Evolutionary conservation across 2,888 invertebrate species (phyloP), one percentile per base, ranked within the genome.

Genomic region (Heteromyza rotundicornis): DNA sequence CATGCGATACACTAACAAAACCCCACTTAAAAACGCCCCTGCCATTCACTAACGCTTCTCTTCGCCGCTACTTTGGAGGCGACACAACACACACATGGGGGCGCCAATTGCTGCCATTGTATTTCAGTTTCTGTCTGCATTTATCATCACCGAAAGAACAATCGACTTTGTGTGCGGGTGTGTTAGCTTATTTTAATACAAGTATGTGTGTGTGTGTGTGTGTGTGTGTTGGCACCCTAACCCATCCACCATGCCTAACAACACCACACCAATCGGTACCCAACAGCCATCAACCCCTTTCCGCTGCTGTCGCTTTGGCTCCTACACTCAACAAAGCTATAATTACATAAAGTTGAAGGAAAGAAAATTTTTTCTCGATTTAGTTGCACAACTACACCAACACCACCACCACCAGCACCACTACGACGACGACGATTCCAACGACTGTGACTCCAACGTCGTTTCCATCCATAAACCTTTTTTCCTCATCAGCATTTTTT

Each of bases 141-240:
- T 59, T 63, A 63, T 63, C 59, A 63, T 63, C 53, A 53, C 59
- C 53, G 59, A 59, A 59, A 59, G 63, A 63, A 59, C 63, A 63
- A 63, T 59, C 59, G 59, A 63, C 63, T 62, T 50, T 27, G 12
- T 23, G 12, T 49, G 12, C 54, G 35, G 14, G 17, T 51, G 44
- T 2, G 17, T 50, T n/a, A n/a, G n/a, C n/a, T n/a, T n/a, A n/a
- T n/a, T n/a, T n/a, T n/a, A n/a, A n/a, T n/a, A n/a, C n/a, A 52
- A 22, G 47, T 54, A 44, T 58, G 47, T 49, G 32, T 57, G 27
- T 49, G 24, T 60, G 51, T 56, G 40, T 47, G 50, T 54, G 55
- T 55, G 40, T 36, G 55, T 20, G 8, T 55, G 40, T n/a, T 19
- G 17, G 19, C 20, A 14, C 7, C 20, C 10, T 14, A 14, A 32